Evolutionary conservation across 2,113 vertebrate genomes (phyloP).

Genomic region (Pagrus major): DNA sequence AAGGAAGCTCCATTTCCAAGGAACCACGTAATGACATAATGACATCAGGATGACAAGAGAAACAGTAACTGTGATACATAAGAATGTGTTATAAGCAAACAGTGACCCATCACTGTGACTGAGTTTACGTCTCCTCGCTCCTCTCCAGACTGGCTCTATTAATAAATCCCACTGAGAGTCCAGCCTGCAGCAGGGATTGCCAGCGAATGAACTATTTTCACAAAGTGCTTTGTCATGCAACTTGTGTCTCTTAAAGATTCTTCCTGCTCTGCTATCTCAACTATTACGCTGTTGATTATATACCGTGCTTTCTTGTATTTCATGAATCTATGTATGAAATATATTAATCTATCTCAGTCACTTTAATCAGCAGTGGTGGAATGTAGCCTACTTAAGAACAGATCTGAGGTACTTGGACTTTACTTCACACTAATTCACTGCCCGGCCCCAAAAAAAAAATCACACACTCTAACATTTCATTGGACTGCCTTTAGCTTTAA

Average conservation of each 20-base stretch:
- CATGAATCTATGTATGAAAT: slow-evolving; percentile 50
- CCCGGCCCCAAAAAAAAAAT: too few species aligned
- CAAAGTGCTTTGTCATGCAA: slow-evolving; percentile 79
- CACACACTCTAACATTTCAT: too few species aligned
- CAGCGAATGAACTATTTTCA: slow-evolving; percentile 65
- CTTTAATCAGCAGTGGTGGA: neutral
- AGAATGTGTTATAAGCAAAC: slow-evolving; percentile 48
- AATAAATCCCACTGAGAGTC: slow-evolving; percentile 70
- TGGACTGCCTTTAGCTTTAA: too few species aligned
- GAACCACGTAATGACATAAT: neutral
- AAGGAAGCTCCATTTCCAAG: neutral
- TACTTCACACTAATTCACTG: neutral
- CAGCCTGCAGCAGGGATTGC: slow-evolving; percentile 52
- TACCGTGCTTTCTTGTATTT: slow-evolving; percentile 15
- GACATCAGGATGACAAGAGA: neutral
- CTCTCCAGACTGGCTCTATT: slow-evolving; percentile 70
- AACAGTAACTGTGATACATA: slow-evolving; percentile 27
- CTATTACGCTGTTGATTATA: slow-evolving; percentile 19
- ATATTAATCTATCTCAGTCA: slow-evolving; percentile 11
- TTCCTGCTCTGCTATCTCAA: slow-evolving; percentile 11
- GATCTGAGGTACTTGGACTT: neutral
- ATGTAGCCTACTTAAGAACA: neutral
- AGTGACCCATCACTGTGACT: slow-evolving; percentile 41
- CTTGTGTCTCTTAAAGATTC: slow-evolving; percentile 58
- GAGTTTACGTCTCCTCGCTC: slow-evolving; percentile 56